Evolutionary conservation across 2,888 invertebrate species (phyloP).

Genomic region (Cephus rjabovi): DNA sequence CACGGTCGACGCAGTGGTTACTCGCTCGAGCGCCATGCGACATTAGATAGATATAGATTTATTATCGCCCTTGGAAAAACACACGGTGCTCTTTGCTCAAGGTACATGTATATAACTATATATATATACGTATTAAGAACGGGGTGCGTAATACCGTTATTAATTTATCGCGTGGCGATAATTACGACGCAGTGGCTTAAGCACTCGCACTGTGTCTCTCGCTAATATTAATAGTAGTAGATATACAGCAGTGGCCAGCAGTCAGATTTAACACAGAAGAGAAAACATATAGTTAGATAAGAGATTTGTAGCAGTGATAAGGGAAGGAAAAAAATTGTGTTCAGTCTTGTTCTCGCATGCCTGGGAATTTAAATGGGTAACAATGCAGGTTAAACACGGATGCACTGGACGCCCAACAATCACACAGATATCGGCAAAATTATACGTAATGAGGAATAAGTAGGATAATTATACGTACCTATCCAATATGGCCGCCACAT

Average conservation of each 20-base stretch:
- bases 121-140: neutral
- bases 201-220: neutral
- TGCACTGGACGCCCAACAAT: neutral
- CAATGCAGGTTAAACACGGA: neutral
- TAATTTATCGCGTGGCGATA: neutral
- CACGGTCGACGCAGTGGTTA: neutral
- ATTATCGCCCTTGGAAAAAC: neutral
- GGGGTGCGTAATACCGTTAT: neutral
- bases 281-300: neutral
- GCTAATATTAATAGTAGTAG: neutral
- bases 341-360: neutral
- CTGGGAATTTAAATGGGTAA: neutral
- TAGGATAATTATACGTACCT: conserved; percentile 14
- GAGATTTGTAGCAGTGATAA: neutral
- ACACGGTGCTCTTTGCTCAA: neutral
- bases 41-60: conserved; percentile 5
- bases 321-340: neutral
- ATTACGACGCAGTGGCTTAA: neutral
- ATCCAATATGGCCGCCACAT: neutral
- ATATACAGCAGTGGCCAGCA: neutral
- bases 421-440: conserved; percentile 20
- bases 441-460: conserved; percentile 20
- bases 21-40: neutral
- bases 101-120: neutral
- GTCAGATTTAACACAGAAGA: neutral